Percentiles rank a stretch among this genome's conserved stretches.
These are phyloP conservation scores for Botia kubotai DNA, from an alignment of 2,797 vertebrate genomes.

Conservation along the genomic window DNA sequence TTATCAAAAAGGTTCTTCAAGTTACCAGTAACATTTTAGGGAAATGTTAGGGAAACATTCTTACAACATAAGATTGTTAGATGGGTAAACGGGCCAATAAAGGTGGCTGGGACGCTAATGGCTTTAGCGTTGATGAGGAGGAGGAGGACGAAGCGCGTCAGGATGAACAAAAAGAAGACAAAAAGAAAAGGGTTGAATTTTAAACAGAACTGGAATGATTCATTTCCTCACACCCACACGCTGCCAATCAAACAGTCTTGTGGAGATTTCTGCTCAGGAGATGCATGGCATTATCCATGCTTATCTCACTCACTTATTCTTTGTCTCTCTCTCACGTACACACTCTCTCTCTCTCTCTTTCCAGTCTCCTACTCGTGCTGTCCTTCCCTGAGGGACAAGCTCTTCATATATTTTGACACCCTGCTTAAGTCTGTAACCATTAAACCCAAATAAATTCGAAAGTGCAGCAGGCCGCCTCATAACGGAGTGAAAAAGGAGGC, in stretches of 20 bases:
- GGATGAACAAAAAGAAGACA: conserved; percentile 36
- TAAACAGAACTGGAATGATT: conserved; percentile 53
- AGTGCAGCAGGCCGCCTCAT: background rate
- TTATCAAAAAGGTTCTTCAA: no score
- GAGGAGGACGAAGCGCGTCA: conserved; percentile 31
- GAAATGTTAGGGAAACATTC: no score
- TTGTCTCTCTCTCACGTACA: background rate
- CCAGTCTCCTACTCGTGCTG: conserved; percentile 6
- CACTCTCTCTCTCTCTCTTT: background rate
- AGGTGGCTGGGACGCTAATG: conserved; percentile 27
- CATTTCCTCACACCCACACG: conserved; percentile 60
- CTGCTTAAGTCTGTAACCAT: conserved; percentile 39
- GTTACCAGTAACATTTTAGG: no score
- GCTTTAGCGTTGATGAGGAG: conserved; percentile 25
- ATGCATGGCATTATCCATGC: conserved; percentile 18
- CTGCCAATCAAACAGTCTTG: conserved; percentile 52
- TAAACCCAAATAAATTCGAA: conserved; percentile 32
- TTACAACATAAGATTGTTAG: no score
- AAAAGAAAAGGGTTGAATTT: conserved; percentile 21
- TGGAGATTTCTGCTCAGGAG: conserved; percentile 36
- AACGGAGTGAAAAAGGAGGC: conserved; percentile 15
- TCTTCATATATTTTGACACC: conserved; percentile 44
- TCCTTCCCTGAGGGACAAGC: conserved; percentile 36
- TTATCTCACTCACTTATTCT: conserved; percentile 26
- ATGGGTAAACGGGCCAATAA: conserved; percentile 27